A percentile compares a stretch with the other conserved stretches of the same genome.
Evolutionary conservation across 2,797 vertebrate genomes (phyloP).

Genomic region (Rhynchotus rufescens): DNA sequence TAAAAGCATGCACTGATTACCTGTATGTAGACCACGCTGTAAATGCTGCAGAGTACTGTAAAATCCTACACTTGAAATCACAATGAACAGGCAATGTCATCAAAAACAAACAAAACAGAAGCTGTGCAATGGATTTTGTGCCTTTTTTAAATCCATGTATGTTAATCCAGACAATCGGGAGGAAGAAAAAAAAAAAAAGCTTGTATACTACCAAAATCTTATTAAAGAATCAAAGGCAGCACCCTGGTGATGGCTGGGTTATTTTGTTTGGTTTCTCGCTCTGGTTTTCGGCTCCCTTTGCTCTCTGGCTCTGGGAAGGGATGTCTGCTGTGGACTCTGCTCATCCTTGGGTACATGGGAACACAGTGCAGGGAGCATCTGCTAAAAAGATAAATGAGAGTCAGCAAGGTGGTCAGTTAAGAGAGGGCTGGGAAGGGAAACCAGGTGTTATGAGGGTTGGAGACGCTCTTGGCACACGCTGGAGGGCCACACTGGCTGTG

Average conservation of each 20-base stretch:
- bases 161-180: constrained; percentile 95
- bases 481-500: neutral
- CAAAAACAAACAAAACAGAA: constrained; percentile 78
- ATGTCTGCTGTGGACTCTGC: neutral
- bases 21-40: constrained; percentile 83
- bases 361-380: neutral
- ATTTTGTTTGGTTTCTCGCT: constrained; percentile 45
- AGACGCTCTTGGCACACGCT: neutral
- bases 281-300: constrained; percentile 44
- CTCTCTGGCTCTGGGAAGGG: neutral
- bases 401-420: neutral
- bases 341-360: neutral
- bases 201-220: constrained; percentile 93
- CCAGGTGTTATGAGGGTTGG: neutral
- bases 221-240: constrained; percentile 90
- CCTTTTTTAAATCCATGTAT: constrained; percentile 96
- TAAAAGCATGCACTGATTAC: constrained; percentile 88
- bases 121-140: constrained; percentile 95
- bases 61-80: constrained; percentile 94
- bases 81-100: constrained; percentile 85
- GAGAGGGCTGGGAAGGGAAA: neutral
- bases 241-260: constrained; percentile 63
- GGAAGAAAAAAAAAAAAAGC: constrained; percentile 72
- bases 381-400: neutral
- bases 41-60: constrained; percentile 89